A percentile compares a stretch with the other conserved stretches of the same genome.
Evolutionary conservation across 2,888 invertebrate genomes (phyloP).

Genomic region (Taphrorychus bicolor): DNA sequence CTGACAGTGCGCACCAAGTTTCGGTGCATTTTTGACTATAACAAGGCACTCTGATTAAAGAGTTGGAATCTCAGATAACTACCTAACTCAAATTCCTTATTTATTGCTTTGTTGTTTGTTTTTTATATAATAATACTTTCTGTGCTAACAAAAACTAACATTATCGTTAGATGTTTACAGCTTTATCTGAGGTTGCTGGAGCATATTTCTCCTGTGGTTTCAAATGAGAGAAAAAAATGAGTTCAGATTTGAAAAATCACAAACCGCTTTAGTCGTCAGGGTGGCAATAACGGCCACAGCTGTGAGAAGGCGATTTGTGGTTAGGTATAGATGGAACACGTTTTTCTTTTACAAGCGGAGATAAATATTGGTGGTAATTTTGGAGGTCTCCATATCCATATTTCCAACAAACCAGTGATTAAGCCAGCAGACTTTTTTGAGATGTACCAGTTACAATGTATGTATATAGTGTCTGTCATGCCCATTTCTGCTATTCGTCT

Average conservation of each 20-base stretch:
- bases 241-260: background rate
- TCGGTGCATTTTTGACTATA: too few species aligned
- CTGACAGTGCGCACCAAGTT: too few species aligned
- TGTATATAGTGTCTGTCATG: background rate
- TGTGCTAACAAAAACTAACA: too few species aligned
- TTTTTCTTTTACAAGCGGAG: background rate
- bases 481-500: too few species aligned
- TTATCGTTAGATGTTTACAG: too few species aligned
- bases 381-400: slow-evolving; percentile 1
- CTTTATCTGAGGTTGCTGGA: too few species aligned
- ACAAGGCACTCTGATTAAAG: too few species aligned
- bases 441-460: background rate
- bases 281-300: background rate
- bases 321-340: background rate
- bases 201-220: too few species aligned
- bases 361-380: background rate
- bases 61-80: too few species aligned
- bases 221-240: background rate
- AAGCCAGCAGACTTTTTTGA: too few species aligned
- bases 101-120: background rate
- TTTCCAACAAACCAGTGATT: too few species aligned
- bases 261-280: background rate
- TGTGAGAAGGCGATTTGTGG: background rate
- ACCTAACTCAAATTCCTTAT: background rate
- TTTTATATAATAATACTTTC: too few species aligned